These are phyloP conservation scores for Pangasianodon gigas DNA, from an alignment of 2,113 vertebrate species.

Conservation along the genomic window DNA sequence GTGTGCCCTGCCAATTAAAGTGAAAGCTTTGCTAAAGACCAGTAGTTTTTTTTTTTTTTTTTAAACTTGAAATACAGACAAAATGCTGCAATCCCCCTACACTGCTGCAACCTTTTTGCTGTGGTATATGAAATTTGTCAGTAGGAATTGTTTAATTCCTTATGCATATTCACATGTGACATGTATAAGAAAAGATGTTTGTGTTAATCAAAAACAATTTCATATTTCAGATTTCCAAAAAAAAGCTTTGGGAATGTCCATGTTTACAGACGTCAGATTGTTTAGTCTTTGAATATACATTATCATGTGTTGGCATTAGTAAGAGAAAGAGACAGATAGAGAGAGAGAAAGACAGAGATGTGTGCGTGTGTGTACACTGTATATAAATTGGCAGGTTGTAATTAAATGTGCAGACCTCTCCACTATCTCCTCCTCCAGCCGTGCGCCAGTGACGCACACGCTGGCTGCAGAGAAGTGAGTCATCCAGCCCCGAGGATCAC, in stretches of 20 bases:
- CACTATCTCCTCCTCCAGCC: constrained; percentile 84
- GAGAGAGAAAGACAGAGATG: constrained; percentile 38
- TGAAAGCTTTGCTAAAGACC: constrained; percentile 11
- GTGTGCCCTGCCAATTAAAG: not conserved
- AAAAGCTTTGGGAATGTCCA: constrained; percentile 22
- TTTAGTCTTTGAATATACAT: constrained; percentile 47
- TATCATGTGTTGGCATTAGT: constrained; percentile 52
- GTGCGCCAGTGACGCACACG: constrained; percentile 81
- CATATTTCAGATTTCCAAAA: not conserved
- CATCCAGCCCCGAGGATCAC: constrained; percentile 81
- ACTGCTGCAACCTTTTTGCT: not conserved
- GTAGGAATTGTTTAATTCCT: not conserved
- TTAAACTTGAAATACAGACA: not conserved
- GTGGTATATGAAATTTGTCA: not conserved
- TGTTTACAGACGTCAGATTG: constrained; percentile 42
- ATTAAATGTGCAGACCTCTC: constrained; percentile 84
- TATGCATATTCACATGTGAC: not conserved
- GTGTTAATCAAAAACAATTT: constrained; percentile 8
- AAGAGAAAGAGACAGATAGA: constrained; percentile 46
- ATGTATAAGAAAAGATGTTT: not conserved
- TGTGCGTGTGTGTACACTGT: constrained; percentile 75
- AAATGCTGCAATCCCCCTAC: not conserved
- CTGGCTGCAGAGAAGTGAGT: constrained; percentile 81
- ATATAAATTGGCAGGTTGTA: constrained; percentile 83
- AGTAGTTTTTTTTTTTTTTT: not conserved